Evolutionary conservation across 2,113 vertebrate genomes (phyloP).

Genomic region (Trinectes maculatus): DNA sequence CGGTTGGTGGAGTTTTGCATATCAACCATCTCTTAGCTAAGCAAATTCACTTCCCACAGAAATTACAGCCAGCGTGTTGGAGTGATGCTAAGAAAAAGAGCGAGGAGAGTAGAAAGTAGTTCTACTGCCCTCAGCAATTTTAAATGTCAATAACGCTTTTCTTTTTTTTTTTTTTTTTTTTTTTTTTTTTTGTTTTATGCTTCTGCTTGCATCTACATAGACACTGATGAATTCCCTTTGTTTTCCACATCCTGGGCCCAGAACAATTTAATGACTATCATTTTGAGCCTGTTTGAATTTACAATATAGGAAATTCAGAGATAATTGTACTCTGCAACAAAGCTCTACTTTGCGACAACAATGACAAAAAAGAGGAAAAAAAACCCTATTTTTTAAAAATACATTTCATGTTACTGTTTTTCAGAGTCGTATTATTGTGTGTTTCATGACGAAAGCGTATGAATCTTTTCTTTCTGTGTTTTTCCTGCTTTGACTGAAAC

Average conservation of each 20-base stretch:
- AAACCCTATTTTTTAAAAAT: no score
- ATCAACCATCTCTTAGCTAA: slow-evolving; percentile 2
- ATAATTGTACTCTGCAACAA: neutral
- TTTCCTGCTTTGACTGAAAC: no score
- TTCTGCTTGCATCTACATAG: neutral
- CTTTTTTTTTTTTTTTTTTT: neutral
- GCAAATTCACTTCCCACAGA: slow-evolving; percentile 17
- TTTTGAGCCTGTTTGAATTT: neutral
- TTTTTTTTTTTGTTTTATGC: neutral
- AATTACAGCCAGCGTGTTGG: slow-evolving; percentile 7
- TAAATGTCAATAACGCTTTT: slow-evolving; percentile 17
- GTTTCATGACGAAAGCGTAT: no score
- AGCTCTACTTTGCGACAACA: no score
- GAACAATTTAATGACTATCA: neutral
- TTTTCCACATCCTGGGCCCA: neutral
- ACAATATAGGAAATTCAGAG: neutral
- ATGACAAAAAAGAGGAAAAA: no score
- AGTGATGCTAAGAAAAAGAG: neutral
- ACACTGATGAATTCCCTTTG: neutral
- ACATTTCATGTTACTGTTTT: no score
- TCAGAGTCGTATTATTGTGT: no score
- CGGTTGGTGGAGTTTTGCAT: no score
- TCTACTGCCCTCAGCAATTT: slow-evolving; percentile 13
- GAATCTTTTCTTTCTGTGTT: no score
- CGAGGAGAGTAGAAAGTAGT: slow-evolving; percentile 4